Conservation (phyloP, 53 echinoderm and acorn worm genomes). For the Holothuria scabra region DNA sequence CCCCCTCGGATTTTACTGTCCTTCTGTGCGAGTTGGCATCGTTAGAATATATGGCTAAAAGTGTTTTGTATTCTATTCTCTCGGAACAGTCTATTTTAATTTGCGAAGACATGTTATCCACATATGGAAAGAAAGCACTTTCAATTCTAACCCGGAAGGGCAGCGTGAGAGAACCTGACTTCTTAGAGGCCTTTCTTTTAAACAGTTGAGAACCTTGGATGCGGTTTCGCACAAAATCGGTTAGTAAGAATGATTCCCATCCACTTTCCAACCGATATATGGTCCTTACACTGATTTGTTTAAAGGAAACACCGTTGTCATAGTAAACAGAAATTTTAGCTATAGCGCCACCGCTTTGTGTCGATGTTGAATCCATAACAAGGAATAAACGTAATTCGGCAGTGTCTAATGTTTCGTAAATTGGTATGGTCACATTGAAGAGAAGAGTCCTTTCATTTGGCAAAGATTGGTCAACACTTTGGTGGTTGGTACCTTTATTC, state of each 20-base stretch:
- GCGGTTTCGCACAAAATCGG: background rate
- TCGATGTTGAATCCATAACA: background rate
- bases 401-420: background rate
- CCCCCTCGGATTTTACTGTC: background rate
- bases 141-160: background rate
- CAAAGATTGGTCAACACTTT: too few species aligned
- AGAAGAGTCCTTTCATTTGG: background rate
- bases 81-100: background rate
- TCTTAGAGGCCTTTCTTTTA: background rate
- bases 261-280: background rate
- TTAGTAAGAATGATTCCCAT: background rate
- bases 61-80: background rate
- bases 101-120: background rate
- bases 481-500: too few species aligned
- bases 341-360: background rate
- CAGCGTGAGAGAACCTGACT: background rate
- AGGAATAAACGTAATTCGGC: constrained; percentile 6
- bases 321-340: background rate
- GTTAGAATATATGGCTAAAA: background rate
- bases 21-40: background rate
- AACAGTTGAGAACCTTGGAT: background rate
- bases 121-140: background rate
- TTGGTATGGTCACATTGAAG: background rate
- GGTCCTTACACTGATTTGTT: background rate
- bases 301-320: background rate